Conservation (phyloP, 2,797 vertebrate genomes). For the Sciurus carolinensis region DNA sequence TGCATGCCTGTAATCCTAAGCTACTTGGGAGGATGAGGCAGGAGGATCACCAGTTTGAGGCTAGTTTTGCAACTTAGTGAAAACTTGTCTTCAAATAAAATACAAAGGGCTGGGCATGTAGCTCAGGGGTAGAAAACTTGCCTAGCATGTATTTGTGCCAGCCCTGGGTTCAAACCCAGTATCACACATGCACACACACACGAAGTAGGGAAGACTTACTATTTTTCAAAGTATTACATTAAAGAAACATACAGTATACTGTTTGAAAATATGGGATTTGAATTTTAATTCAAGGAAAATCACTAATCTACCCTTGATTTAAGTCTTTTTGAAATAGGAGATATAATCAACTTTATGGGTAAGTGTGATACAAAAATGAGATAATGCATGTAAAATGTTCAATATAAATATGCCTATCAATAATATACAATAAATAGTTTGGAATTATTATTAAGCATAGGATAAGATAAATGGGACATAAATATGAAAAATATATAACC, state of each 20-base stretch:
- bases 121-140: too few species aligned
- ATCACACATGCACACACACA: too few species aligned
- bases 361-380: neutral
- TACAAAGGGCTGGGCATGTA: too few species aligned
- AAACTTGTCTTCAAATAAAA: too few species aligned
- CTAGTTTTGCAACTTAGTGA: too few species aligned
- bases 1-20: too few species aligned
- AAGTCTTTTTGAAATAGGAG: neutral
- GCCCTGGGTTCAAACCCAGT: too few species aligned
- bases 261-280: neutral
- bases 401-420: neutral
- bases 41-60: too few species aligned
- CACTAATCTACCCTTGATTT: neutral
- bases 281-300: neutral
- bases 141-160: too few species aligned
- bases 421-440: neutral
- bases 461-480: neutral
- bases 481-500: neutral
- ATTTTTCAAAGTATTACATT: neutral
- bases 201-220: neutral
- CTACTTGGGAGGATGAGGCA: too few species aligned
- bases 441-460: neutral
- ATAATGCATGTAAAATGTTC: neutral
- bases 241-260: neutral
- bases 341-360: neutral